Base-by-base conservation (phyloP, 2,797 vertebrate species). In the Falco columbarius region DNA sequence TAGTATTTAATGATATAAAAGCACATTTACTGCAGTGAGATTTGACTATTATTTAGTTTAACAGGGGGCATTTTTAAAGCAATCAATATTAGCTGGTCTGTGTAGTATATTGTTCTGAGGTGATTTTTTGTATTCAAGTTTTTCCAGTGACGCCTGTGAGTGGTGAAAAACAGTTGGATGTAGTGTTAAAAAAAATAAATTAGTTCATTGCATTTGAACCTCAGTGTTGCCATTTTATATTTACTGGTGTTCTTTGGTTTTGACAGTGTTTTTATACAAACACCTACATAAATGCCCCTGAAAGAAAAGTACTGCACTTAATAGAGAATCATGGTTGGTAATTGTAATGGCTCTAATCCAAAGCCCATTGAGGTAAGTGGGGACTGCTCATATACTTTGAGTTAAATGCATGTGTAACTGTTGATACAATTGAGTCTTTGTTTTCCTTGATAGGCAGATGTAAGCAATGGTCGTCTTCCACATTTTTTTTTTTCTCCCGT, bases 211-310 rank as follows among this genome's bases (percentile, higher is more conserved):
- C 92, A 90, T 97, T 95, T 95, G 79, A 97, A 95, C 89, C 91
- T 92, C 75, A 93, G 59, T 58, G 76, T 93, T 95, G 79, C 84
- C 81, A 40, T 96, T 95, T 93, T 49, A 62, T 90, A 91, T 95
- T 96, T 93, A 81, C 86, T 92, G 86, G 90, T 86, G 75, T 79
- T 94, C 85, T 58, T 94, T 56, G 86, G 66, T 93, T 96, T 95
- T 96, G 90, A 97, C 86, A 95, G 91, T 95, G 93, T 97, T 94
- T 96, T 95, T 94, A 93, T 94, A 94, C 86, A 97, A 89, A 96
- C 92, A 95, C 83, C 92, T 84, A 96, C 86, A 49, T 67, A 89
- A 94, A 93, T 89, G 89, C 46, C 94, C 93, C 92, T 88, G 86
- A 66, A 92, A 95, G 77, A 85, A 67, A 94, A 92, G 93, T 90